phyloP scores from a whole-genome alignment of 2,797 vertebrate species.

The Aldrovandia affinis region DNA sequence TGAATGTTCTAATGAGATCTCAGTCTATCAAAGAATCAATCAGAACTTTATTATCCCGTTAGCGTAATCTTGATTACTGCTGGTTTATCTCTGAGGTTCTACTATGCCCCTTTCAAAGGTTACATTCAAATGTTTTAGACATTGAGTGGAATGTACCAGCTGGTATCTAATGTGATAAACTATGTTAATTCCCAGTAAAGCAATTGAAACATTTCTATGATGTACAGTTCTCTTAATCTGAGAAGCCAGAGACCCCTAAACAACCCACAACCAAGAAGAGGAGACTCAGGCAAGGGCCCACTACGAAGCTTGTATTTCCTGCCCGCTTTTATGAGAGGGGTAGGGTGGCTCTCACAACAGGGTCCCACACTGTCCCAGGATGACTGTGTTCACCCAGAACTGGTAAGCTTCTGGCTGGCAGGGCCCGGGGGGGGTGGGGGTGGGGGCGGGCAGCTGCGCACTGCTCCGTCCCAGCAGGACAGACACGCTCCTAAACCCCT shows the following conservation, averaged over 20 bases:
- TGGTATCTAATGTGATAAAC: too few relatives aligned
- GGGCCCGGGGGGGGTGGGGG: slow-evolving; percentile 32
- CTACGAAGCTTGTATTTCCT: slow-evolving; percentile 1
- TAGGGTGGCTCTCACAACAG: neutral
- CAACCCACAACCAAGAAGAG: neutral
- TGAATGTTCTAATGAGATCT: too few relatives aligned
- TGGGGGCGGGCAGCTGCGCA: slow-evolving; percentile 56
- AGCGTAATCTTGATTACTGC: too few relatives aligned
- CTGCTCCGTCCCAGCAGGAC: slow-evolving; percentile 50
- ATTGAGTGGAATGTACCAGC: too few relatives aligned
- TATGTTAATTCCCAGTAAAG: too few relatives aligned
- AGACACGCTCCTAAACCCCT: slow-evolving; percentile 39
- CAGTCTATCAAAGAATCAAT: too few relatives aligned
- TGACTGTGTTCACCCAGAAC: slow-evolving; percentile 39
- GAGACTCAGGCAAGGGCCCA: slow-evolving; percentile 19
- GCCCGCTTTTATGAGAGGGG: neutral
- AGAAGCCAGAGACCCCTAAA: slow-evolving; percentile 24
- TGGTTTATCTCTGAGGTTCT: too few relatives aligned
- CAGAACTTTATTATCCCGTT: too few relatives aligned
- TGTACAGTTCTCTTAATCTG: neutral
- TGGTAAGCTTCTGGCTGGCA: neutral
- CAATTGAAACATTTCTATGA: too few relatives aligned
- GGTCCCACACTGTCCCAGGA: slow-evolving; percentile 44
- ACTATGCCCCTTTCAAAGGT: neutral
- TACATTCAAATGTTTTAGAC: too few relatives aligned